Conservation (phyloP, 2,888 invertebrate genomes). For the Nephrotoma guestfalica region DNA sequence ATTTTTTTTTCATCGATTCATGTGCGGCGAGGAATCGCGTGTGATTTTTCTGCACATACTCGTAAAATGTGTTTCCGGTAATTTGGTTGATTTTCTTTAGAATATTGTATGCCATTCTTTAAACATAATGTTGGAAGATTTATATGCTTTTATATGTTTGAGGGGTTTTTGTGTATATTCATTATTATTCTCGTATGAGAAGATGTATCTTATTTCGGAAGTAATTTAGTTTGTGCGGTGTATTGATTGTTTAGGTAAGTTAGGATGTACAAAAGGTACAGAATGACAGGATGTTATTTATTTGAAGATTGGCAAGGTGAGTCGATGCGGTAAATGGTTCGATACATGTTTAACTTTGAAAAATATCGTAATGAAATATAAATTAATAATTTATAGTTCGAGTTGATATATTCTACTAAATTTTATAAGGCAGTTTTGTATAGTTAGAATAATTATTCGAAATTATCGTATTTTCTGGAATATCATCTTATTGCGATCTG, state of each 20-base stretch:
- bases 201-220: background rate
- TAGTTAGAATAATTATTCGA: too few relatives aligned
- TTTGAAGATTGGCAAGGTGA: background rate
- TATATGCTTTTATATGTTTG: background rate
- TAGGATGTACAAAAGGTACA: background rate
- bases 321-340: too few relatives aligned
- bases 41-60: background rate
- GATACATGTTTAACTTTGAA: too few relatives aligned
- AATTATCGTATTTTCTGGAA: too few relatives aligned
- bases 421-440: too few relatives aligned
- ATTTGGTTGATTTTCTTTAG: background rate
- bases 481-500: too few relatives aligned
- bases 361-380: too few relatives aligned
- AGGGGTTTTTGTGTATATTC: background rate
- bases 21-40: background rate
- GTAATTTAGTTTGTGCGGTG: background rate
- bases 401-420: too few relatives aligned
- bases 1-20: background rate
- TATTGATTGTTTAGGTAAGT: background rate
- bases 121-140: background rate
- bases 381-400: too few relatives aligned
- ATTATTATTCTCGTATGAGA: background rate
- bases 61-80: background rate
- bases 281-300: background rate
- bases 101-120: background rate